These are phyloP conservation scores for Takifugu bimaculatus DNA, from an alignment of 2,113 vertebrate species.

Conservation along the genomic window DNA sequence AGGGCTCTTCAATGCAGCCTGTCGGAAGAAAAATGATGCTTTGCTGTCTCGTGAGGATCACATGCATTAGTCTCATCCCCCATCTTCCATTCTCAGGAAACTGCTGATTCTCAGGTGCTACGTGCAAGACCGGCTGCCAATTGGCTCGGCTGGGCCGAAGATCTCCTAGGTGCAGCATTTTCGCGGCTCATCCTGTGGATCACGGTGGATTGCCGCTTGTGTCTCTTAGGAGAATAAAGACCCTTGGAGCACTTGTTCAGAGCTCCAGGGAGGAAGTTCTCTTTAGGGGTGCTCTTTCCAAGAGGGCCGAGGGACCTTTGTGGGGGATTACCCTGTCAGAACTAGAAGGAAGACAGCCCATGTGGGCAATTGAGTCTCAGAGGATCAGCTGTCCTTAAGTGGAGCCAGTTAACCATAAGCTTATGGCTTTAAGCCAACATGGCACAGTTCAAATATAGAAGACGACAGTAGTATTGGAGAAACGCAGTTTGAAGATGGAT, in stretches of 20 bases:
- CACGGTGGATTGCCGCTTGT: slow-evolving; percentile 39
- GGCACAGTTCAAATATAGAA: slow-evolving; percentile 16
- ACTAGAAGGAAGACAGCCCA: slow-evolving; percentile 18
- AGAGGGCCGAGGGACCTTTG: slow-evolving; percentile 35
- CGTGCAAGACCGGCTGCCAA: slow-evolving; percentile 17
- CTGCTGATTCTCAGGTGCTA: slow-evolving; percentile 30
- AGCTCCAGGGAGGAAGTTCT: slow-evolving; percentile 29
- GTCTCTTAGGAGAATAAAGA: slow-evolving; percentile 27
- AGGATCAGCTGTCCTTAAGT: slow-evolving; percentile 33
- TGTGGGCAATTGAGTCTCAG: slow-evolving; percentile 20
- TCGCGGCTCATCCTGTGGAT: slow-evolving; percentile 49
- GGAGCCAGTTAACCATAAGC: slow-evolving; percentile 15
- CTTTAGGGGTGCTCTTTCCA: slow-evolving; percentile 3
- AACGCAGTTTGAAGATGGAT: slow-evolving; percentile 4
- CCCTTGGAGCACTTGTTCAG: slow-evolving; percentile 36
- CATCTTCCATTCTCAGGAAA: slow-evolving; percentile 11
- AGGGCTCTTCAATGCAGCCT: no score
- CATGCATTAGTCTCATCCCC: slow-evolving; percentile 6
- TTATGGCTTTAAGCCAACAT: slow-evolving; percentile 7
- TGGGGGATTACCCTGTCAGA: slow-evolving; percentile 44
- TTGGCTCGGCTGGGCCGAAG: not conserved
- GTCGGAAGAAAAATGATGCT: not conserved
- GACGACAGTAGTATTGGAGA: slow-evolving; percentile 14
- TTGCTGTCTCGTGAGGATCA: slow-evolving; percentile 11
- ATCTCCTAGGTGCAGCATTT: slow-evolving; percentile 36